A percentile compares a stretch with the other conserved stretches of the same genome.
Conservation (phyloP, 2,113 vertebrate species). For the Megaceryle maxima region DNA sequence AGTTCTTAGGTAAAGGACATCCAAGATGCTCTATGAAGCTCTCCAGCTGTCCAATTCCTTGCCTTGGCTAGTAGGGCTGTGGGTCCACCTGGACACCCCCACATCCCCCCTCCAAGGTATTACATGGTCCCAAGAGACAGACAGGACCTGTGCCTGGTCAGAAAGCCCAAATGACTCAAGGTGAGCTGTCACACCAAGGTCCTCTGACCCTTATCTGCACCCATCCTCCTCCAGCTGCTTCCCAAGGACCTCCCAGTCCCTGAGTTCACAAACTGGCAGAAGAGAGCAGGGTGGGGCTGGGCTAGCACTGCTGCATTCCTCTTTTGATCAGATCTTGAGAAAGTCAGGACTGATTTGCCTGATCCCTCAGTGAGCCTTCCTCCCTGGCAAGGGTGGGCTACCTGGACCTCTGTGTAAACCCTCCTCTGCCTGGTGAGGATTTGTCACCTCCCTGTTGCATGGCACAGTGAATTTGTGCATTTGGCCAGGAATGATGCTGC, state of each 20-base stretch:
- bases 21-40: neutral
- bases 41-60: neutral
- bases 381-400: neutral
- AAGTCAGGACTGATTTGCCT: neutral
- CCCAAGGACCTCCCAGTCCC: neutral
- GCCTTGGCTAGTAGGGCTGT: neutral
- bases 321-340: neutral
- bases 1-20: neutral
- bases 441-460: neutral
- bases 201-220: neutral
- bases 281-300: neutral
- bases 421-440: fast-evolving
- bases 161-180: neutral
- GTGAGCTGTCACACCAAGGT: neutral
- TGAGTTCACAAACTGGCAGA: fast-evolving
- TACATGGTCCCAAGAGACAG: fast-evolving
- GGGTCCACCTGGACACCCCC: neutral
- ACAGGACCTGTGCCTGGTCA: neutral
- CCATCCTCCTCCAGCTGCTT: neutral
- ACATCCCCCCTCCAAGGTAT: too few species aligned
- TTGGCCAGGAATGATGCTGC: neutral
- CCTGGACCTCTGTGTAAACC: neutral
- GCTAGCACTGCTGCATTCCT: fast-evolving
- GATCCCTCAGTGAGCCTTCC: neutral
- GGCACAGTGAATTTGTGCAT: neutral